Evolutionary conservation across 2,113 vertebrate genomes (phyloP).

Genomic region (Rhinogobius similis): DNA sequence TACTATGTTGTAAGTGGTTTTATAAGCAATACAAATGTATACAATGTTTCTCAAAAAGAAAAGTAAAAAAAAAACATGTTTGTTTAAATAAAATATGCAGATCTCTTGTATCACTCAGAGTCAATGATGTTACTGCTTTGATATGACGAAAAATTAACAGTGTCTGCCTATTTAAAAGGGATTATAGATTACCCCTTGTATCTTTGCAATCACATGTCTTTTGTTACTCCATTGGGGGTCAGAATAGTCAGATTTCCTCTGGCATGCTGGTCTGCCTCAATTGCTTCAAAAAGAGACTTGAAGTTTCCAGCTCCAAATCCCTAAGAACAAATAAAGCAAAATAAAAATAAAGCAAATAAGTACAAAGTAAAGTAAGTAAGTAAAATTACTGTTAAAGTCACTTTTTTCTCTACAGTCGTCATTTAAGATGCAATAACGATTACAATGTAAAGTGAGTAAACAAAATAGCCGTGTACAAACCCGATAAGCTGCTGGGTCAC

Average conservation of each 20-base stretch:
- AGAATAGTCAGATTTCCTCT: constrained; percentile 89
- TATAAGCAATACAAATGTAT: constrained; percentile 10
- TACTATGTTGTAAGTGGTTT: constrained; percentile 5
- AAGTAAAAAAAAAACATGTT: background rate
- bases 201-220: constrained; percentile 58
- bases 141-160: background rate
- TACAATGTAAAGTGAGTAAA: too few species aligned
- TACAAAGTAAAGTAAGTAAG: background rate
- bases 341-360: background rate
- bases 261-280: constrained; percentile 88
- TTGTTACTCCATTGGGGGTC: constrained; percentile 74
- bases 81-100: constrained; percentile 29
- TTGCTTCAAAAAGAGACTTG: constrained; percentile 93
- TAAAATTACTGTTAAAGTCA: too few species aligned
- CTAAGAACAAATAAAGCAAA: constrained; percentile 66
- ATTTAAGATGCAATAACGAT: too few species aligned
- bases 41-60: background rate
- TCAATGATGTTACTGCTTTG: background rate
- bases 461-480: too few species aligned
- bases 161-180: background rate
- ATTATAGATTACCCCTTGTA: background rate
- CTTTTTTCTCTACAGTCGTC: too few species aligned
- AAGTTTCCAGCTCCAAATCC: constrained; percentile 98
- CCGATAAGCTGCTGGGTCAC: too few species aligned
- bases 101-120: constrained; percentile 1